A percentile compares a stretch with the other conserved stretches of the same genome.
These are phyloP conservation scores for Lacerta agilis DNA, from an alignment of 2,797 vertebrate genomes.

Conservation along the genomic window DNA sequence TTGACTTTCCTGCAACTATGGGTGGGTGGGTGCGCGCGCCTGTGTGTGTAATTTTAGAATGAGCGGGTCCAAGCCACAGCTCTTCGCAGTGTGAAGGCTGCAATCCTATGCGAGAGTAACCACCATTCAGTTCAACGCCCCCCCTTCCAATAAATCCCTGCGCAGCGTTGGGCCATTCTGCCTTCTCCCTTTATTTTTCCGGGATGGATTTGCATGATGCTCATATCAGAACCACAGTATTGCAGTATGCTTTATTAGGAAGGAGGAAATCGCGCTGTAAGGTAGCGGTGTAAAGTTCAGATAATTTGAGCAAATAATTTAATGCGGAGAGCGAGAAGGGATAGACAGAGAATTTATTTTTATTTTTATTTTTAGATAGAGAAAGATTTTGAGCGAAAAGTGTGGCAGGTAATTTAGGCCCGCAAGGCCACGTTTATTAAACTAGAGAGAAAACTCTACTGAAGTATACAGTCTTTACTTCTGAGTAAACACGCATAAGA, in stretches of 20 bases:
- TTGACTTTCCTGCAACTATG: not conserved
- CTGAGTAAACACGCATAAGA: not conserved
- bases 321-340: not conserved
- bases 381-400: not conserved
- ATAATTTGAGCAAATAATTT: not conserved
- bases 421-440: not conserved
- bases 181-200: not conserved
- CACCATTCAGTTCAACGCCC: no score
- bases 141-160: no score
- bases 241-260: no score
- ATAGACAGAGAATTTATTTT: no score
- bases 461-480: no score
- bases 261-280: not conserved
- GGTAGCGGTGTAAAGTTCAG: no score
- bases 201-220: not conserved
- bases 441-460: not conserved
- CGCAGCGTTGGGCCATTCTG: not conserved
- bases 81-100: no score
- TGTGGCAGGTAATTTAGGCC: not conserved
- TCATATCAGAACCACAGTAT: not conserved
- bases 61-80: not conserved
- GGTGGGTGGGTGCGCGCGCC: no score
- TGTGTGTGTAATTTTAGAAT: not conserved
- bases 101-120: not conserved
- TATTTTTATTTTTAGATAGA: no score